Conservation (phyloP, 1,140 invertebrate genomes). For the Ceratosolen solmsi region DNA sequence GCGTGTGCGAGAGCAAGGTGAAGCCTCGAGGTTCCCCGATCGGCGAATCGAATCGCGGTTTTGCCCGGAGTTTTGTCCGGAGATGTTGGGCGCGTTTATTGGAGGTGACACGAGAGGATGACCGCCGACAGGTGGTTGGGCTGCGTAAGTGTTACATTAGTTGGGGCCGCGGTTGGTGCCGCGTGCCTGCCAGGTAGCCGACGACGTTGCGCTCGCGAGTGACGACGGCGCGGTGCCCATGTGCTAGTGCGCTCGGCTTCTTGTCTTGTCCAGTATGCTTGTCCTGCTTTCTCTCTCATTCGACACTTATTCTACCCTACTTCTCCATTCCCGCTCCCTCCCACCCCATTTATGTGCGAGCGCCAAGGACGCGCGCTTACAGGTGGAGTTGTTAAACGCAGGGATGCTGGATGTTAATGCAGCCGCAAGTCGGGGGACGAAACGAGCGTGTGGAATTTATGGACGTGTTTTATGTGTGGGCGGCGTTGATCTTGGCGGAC, state of each 20-base stretch:
- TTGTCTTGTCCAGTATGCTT: no score
- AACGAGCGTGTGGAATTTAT: not conserved
- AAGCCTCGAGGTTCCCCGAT: not conserved
- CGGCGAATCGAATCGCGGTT: not conserved
- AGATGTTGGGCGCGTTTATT: not conserved
- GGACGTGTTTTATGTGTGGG: not conserved
- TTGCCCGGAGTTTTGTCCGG: not conserved
- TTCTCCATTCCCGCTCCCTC: not conserved
- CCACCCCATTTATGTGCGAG: not conserved
- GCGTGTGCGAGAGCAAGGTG: no score
- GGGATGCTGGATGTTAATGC: no score
- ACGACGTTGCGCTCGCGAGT: no score
- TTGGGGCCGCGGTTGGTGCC: not conserved
- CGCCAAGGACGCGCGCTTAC: not conserved
- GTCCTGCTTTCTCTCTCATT: no score
- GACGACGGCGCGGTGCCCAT: no score
- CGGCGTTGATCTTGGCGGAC: not conserved
- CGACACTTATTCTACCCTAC: not conserved
- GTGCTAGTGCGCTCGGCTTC: no score
- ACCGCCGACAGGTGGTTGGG: slow-evolving; percentile 11
- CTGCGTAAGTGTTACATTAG: not conserved
- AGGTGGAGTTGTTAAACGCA: slow-evolving; percentile 14
- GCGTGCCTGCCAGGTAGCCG: no score
- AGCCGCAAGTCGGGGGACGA: not conserved
- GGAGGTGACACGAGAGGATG: not conserved